Base-by-base conservation (phyloP, 2,888 invertebrate genomes). In the Conchocele bisecta region DNA sequence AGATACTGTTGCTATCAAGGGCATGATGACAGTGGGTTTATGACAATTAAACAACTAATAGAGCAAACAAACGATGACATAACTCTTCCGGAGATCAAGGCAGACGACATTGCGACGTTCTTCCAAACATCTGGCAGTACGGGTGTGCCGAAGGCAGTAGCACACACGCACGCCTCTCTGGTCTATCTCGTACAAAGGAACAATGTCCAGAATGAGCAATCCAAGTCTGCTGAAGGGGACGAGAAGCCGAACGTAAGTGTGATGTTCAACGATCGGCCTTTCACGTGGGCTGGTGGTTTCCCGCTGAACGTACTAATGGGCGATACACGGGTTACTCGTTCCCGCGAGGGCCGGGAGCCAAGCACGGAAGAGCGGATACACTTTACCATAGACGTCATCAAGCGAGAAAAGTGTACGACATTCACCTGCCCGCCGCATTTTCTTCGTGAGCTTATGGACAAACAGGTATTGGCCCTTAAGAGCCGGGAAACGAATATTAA, bases 91-190 rank as follows among this genome's bases (percentile, higher is more conserved):
- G 29, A 7, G 3, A 20, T 67, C 4, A 1, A 46, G 29, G 20
- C 44, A 13, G 48, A 44, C 7, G 54, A 67, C 24, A 46, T 60
- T 17, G 44, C 53, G 5, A 15, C 31, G 11, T 15, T 67, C n/a
- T 48, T 67, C 28, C 67, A 67, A 44, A 67, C 67, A 4, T 67
- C 67, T 1, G 67, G 67, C 11, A 67, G 67, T 28, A 67, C 67
- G 15, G 67, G 67, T 0, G 15, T 54, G 5, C 67, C 67, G 28
- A 67, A 67, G 26, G 7, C 42, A 5, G 42, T 50, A 6, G 33
- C 37, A n/a, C 44, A 67, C 33, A 44, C 39, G 1, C 22, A 60
- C 37, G 2, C 26, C 24, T 46, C 46, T 26, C 3, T 46, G 22
- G 28, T 46, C 7, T n/a, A n/a, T n/a, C n/a, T n/a, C n/a, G n/a